phyloP scores from a whole-genome alignment of 2,797 vertebrate species.

The Enteromius unitaeniatus region DNA sequence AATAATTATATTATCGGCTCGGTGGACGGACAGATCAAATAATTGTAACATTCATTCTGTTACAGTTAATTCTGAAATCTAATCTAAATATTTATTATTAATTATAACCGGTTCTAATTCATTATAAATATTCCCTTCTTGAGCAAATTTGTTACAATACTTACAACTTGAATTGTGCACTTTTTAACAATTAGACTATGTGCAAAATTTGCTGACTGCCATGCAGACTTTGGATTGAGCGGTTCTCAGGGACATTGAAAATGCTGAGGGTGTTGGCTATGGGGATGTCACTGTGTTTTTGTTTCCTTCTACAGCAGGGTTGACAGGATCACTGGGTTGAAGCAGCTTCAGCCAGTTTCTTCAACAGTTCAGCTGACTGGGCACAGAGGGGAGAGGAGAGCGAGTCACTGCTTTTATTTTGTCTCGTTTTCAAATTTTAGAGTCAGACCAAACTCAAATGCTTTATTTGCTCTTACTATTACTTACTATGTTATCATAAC shows the following conservation, averaged over 20 bases:
- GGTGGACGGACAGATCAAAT: too few species aligned
- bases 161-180: not conserved
- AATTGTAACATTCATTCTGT: too few species aligned
- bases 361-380: constrained; percentile 26
- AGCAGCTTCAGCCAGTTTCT: constrained; percentile 31
- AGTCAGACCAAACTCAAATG: constrained; percentile 8
- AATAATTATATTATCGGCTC: too few species aligned
- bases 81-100: too few species aligned
- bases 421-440: not conserved
- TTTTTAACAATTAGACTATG: too few species aligned
- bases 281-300: constrained; percentile 20
- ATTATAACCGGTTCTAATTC: too few species aligned
- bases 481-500: not conserved
- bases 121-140: too few species aligned
- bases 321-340: constrained; percentile 31
- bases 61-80: too few species aligned
- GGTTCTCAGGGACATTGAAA: constrained; percentile 14
- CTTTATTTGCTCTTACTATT: not conserved
- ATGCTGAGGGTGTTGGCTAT: constrained; percentile 40
- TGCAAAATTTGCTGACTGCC: constrained; percentile 26
- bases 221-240: not conserved
- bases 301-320: not conserved
- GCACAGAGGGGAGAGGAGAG: constrained; percentile 3
- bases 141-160: not conserved
- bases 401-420: not conserved